Evolutionary conservation across 2,888 invertebrate species (phyloP).

Genomic region (Gonocerus acuteangulatus): DNA sequence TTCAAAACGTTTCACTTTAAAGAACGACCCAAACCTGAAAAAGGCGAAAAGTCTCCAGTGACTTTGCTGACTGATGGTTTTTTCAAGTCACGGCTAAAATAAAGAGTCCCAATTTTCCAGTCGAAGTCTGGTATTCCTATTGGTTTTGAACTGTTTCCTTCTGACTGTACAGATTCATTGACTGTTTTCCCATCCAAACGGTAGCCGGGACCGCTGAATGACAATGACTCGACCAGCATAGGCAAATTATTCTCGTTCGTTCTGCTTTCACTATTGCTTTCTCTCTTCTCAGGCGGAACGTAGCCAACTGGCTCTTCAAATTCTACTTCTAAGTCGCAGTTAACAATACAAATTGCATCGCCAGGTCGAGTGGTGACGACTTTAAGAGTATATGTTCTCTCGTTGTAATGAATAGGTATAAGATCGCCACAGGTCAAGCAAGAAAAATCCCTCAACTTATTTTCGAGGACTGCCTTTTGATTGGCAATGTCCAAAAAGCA

Average conservation of each 20-base stretch:
- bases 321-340: conserved; percentile 99
- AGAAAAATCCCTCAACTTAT: conserved; percentile 88
- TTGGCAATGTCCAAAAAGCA: conserved; percentile 97
- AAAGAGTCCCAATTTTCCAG: conserved; percentile 71
- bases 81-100: conserved; percentile 59
- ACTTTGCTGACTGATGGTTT: background rate
- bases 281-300: conserved; percentile 53
- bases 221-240: background rate
- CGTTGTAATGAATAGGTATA: conserved; percentile 94
- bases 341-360: conserved; percentile 67
- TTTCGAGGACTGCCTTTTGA: conserved; percentile 83
- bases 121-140: conserved; percentile 87
- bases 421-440: conserved; percentile 93
- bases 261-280: background rate
- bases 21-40: background rate
- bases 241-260: background rate
- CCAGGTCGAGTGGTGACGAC: conserved; percentile 22
- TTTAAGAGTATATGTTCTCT: conserved; percentile 74
- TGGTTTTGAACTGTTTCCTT: background rate
- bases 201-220: conserved; percentile 20
- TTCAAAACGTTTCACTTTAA: background rate
- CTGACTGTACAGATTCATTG: background rate
- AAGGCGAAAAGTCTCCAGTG: background rate
- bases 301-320: conserved; percentile 92
- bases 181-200: conserved; percentile 23